A percentile compares a stretch with the other conserved stretches of the same genome.
These are phyloP conservation scores for Tetragnatha versicolor DNA, from an alignment of 1,140 invertebrate species.

Conservation along the genomic window DNA sequence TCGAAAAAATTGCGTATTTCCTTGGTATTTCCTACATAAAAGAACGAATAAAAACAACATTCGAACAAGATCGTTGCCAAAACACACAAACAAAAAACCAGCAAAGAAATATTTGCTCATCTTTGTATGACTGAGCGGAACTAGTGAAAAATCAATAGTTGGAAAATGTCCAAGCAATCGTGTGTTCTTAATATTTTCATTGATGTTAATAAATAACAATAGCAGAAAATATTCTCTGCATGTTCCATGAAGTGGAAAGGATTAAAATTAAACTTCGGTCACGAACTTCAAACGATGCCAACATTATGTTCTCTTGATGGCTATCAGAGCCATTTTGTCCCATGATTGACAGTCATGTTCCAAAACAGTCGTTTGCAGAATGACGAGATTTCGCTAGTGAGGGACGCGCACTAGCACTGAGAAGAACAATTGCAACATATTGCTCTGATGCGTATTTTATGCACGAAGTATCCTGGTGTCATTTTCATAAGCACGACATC, in stretches of 20 bases:
- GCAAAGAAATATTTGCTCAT: constrained; percentile 15
- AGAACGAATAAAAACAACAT: constrained; percentile 7
- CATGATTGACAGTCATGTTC: constrained; percentile 4
- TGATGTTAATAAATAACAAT: constrained; percentile 6
- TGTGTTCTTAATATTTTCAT: constrained; percentile 13
- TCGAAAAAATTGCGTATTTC: background rate
- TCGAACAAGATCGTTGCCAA: constrained; percentile 9
- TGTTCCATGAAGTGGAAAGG: background rate
- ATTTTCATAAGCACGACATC: constrained; percentile 8
- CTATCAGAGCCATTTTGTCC: background rate
- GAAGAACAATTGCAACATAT: background rate
- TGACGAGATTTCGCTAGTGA: background rate
- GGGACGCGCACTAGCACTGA: background rate
- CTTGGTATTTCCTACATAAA: background rate
- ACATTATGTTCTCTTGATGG: background rate
- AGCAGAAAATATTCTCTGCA: background rate
- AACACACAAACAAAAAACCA: constrained; percentile 13
- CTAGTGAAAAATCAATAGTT: constrained; percentile 26
- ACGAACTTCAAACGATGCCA: background rate
- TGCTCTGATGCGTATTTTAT: background rate
- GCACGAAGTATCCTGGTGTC: background rate
- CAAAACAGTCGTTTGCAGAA: background rate
- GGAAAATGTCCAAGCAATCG: constrained; percentile 16
- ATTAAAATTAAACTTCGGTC: constrained; percentile 5
- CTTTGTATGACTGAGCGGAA: constrained; percentile 3